Evolutionary conservation across 2,888 invertebrate species (phyloP).

Genomic region (Drosophila austrosaltans): DNA sequence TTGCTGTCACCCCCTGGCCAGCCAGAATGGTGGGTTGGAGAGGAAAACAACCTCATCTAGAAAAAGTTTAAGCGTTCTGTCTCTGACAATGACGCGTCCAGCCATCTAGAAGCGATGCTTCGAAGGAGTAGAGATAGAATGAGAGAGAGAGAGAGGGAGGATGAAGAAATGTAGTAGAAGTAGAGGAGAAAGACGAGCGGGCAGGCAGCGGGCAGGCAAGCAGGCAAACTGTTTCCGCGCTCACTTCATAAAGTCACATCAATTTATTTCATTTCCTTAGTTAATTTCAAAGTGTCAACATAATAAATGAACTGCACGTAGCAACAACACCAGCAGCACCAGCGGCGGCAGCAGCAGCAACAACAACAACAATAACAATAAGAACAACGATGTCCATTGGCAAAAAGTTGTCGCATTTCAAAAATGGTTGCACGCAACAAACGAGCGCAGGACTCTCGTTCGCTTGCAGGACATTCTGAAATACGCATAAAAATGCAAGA

Average conservation of each 20-base stretch:
- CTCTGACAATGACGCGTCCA: conserved; percentile 10
- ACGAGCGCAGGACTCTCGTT: conserved; percentile 70
- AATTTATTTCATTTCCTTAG: conserved; percentile 79
- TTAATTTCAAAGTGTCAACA: conserved; percentile 80
- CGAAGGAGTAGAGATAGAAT: neutral
- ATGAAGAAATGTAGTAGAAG: neutral
- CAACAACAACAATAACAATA: conserved; percentile 13
- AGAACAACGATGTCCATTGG: conserved; percentile 54
- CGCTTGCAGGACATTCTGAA: conserved; percentile 68
- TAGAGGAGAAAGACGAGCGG: neutral
- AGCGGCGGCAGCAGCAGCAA: conserved; percentile 46
- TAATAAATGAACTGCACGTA: conserved; percentile 80
- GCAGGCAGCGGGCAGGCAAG: neutral
- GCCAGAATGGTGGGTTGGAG: neutral
- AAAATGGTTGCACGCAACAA: conserved; percentile 80
- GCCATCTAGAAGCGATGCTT: conserved; percentile 9
- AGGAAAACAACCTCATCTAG: neutral
- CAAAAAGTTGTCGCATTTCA: conserved; percentile 80
- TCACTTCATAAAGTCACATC: conserved; percentile 80
- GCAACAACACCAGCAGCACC: conserved; percentile 44
- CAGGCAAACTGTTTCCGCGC: conserved; percentile 42
- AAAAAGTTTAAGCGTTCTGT: conserved; percentile 35
- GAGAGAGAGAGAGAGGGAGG: neutral
- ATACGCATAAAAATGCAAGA: conserved; percentile 80
- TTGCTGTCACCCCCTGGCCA: neutral